Evolutionary conservation across 1,140 invertebrate species (phyloP), one percentile per base, ranked within the genome.

Genomic region (Leptinotarsa undecemlineata): DNA sequence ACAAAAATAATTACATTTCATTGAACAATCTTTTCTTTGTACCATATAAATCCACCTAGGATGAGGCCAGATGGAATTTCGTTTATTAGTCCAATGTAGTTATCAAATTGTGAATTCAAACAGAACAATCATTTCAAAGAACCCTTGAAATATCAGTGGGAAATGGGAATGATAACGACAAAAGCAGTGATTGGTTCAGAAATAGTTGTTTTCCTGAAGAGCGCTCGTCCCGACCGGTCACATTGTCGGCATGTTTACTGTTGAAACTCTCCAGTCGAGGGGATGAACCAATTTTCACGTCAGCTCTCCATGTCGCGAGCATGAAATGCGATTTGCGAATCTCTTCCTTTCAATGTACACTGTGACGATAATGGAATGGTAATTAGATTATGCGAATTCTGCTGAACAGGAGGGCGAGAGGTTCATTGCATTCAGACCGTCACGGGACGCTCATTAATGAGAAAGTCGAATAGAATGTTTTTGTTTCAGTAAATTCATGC

Each of bases 311-410:
- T 77, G 78, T 79, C 78, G 77, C 73, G 71, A 73, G 68, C 78
- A 79, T 71, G 70, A 72, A 68, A 47, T 68, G 69, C 76, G 78
- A 79, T 79, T 79, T 79, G 73, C 78, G 73, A 79, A 79, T 79
- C 76, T 78, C 51, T 57, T 79, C 76, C 76, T 72, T 75, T 75
- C 74, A 75, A 75, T 71, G n/a, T 71, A 63, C 73, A 75, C 72
- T 73, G 74, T 60, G 71, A 71, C 73, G 70, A 79, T 77, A 79
- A 79, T 79, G 66, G 72, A 74, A 74, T 73, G 78, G 76, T 79
- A 79, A 79, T 79, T 79, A 79, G 78, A 79, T 79, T 76, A 76
- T 68, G 74, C 74, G 74, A 79, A 79, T 79, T 78, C 71, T 75
- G 26, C 68, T 68, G 57, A 74, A 19, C 51, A n/a, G 51, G 51